phyloP scores from a whole-genome alignment of 2,113 vertebrate species.

The Hyla sarda region DNA sequence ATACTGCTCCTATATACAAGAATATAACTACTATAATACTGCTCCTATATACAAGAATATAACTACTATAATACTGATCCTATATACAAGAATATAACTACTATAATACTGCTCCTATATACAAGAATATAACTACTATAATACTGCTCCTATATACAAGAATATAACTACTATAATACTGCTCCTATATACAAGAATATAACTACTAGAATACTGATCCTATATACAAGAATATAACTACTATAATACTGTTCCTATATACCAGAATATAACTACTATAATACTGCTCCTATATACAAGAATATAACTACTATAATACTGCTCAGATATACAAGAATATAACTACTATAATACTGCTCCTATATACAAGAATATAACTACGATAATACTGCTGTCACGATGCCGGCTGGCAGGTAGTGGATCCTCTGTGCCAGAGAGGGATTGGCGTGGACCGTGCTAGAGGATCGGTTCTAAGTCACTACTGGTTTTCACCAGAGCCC shows the following conservation, averaged over 20 bases:
- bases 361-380: constrained; percentile 12
- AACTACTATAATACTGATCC: constrained; percentile 6
- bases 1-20: not conserved
- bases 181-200: too few species aligned
- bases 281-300: not conserved
- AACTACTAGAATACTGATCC: not conserved
- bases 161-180: not conserved
- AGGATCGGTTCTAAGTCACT: too few species aligned
- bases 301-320: too few species aligned
- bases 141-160: too few species aligned
- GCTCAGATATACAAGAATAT: too few species aligned
- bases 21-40: too few species aligned
- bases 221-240: constrained; percentile 6
- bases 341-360: not conserved
- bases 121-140: too few species aligned
- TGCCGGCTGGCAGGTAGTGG: too few species aligned
- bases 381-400: not conserved
- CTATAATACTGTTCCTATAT: constrained; percentile 4
- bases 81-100: constrained; percentile 5
- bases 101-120: not conserved
- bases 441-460: too few species aligned
- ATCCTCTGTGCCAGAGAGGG: too few species aligned
- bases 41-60: constrained; percentile 1
- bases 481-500: too few species aligned
- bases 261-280: constrained; percentile 8